Percentiles rank a stretch among this genome's conserved stretches.
Evolutionary conservation across 2,888 invertebrate species (phyloP).

Genomic region (Andrena dorsata): DNA sequence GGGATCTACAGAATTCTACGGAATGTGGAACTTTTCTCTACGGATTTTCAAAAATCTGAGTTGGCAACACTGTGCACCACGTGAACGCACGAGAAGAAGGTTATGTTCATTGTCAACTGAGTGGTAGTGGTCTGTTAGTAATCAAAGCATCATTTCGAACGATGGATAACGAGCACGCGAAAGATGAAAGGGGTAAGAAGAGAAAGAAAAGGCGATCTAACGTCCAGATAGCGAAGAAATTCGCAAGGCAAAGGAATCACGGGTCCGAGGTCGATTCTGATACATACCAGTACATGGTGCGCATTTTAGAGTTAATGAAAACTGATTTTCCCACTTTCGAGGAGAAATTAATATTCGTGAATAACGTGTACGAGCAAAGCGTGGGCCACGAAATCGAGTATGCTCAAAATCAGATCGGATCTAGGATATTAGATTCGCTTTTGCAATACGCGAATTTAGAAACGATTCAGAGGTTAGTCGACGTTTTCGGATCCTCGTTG

Average conservation of each 20-base stretch:
- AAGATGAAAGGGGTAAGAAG: conserved; percentile 79
- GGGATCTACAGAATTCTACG: too few species aligned
- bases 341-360: conserved; percentile 90
- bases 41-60: too few species aligned
- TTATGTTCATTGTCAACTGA: neutral
- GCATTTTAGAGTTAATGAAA: conserved; percentile 90
- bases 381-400: conserved; percentile 90
- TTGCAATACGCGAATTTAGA: conserved; percentile 89
- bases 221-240: conserved; percentile 90
- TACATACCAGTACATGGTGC: conserved; percentile 91
- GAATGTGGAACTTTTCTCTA: too few species aligned
- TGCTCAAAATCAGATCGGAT: conserved; percentile 93
- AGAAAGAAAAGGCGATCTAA: conserved; percentile 89
- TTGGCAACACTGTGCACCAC: too few species aligned
- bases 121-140: neutral
- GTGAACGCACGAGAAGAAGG: neutral
- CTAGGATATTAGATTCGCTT: conserved; percentile 91
- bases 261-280: conserved; percentile 90
- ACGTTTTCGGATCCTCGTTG: conserved; percentile 88
- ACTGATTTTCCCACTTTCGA: conserved; percentile 89
- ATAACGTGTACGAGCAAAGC: conserved; percentile 91
- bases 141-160: neutral
- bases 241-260: conserved; percentile 90
- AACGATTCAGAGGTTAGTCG: conserved; percentile 88
- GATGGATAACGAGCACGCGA: conserved; percentile 28